Conservation (phyloP, 2,113 vertebrate genomes). For the Phaetusa simplex region DNA sequence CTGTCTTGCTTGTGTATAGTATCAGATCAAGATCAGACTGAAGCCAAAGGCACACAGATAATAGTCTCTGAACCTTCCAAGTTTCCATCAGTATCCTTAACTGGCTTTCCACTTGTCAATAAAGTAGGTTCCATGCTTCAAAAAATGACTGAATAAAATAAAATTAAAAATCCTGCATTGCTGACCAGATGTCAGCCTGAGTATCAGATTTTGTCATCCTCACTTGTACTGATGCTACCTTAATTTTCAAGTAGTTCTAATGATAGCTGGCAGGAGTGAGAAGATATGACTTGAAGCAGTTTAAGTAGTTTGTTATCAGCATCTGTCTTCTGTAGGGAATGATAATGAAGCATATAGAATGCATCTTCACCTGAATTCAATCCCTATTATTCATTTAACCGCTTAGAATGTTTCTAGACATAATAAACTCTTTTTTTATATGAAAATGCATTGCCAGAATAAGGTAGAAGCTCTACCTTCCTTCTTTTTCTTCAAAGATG, state of each 20-base stretch:
- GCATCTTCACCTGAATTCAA: not conserved
- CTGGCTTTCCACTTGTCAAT: not conserved
- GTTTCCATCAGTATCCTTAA: not conserved
- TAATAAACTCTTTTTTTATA: not conserved
- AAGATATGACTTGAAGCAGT: not conserved
- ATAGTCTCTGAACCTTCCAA: not conserved
- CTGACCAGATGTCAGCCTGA: not conserved
- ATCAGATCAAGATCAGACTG: not conserved
- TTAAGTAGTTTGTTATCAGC: not conserved
- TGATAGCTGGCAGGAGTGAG: not conserved
- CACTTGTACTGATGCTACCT: not conserved
- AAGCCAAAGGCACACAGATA: not conserved
- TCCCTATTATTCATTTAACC: not conserved
- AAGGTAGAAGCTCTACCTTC: not conserved
- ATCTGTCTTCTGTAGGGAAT: not conserved
- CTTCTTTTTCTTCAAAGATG: not conserved
- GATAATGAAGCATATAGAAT: not conserved
- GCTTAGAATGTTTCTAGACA: not conserved
- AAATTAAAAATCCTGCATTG: not conserved
- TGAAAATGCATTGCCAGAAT: not conserved
- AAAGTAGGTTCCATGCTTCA: not conserved
- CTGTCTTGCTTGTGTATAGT: not conserved
- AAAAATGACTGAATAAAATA: not conserved
- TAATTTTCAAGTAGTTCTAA: conserved; percentile 23
- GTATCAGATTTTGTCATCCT: not conserved